Evolutionary conservation across 1,140 invertebrate genomes (phyloP), one percentile per base, ranked within the genome.

Genomic region (Pseudomyrmex cubaensis): DNA sequence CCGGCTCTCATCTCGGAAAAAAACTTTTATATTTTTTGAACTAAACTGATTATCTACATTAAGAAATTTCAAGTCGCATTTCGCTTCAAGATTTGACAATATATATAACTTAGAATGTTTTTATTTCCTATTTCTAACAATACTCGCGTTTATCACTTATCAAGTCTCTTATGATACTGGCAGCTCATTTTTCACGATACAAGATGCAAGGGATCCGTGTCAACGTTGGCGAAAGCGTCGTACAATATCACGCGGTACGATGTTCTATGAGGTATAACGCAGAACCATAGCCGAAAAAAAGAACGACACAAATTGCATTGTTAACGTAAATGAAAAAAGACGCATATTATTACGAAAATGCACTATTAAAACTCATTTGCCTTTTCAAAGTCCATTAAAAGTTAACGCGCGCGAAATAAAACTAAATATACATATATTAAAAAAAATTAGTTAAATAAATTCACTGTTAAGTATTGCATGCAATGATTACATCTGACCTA

Each of bases 11-110:
- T 63, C 56, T 67, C 35, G 54, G 15, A 46, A 80, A 54, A 70
- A 70, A 48, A 70, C 54, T 70, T 80, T 72, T 72, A 80, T 80
- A 80, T 72, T 70, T 80, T 50, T 12, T 70, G 35, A 15, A 50
- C 12, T 12, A 17, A 70, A 78, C 54, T 15, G 64, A 69, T 35
- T 35, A 35, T 35, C 50, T 44, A 13, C n/a, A 13, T 8, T 17
- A 22, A 35, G 15, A 25, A 72, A 78, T 70, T 70, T 48, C 50
- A 77, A 77, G 12, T 20, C 25, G 35, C 8, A 12, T 15, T 57
- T 25, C 3, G 2, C 17, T 17, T 56, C 48, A 44, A 72, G 44
- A 15, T 22, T 57, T 20, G 52, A 59, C 9, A 15, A 2, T 15
- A 15, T 35, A 35, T 35, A 35, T 35, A 35, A 35, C 35, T 35